phyloP scores from a whole-genome alignment of 2,888 invertebrate species.

The Drosophila falleni region DNA sequence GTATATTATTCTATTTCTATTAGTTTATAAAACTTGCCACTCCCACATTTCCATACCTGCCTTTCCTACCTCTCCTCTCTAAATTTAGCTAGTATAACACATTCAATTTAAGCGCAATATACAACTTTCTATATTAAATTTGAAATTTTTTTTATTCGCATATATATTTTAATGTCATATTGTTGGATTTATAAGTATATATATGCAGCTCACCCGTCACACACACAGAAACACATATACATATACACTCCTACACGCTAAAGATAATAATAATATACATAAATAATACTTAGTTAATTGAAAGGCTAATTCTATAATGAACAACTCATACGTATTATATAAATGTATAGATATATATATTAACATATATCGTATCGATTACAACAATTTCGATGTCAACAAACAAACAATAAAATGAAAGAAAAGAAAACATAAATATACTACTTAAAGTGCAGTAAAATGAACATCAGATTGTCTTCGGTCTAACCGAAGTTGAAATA shows the following conservation, averaged over 20 bases:
- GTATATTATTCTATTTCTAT: slow-evolving; percentile 23
- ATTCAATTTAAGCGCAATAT: slow-evolving; percentile 7
- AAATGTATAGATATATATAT: slow-evolving; percentile 30
- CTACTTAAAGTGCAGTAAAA: slow-evolving; percentile 14
- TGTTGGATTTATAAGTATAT: slow-evolving; percentile 19
- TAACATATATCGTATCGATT: slow-evolving; percentile 47
- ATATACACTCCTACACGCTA: slow-evolving; percentile 35
- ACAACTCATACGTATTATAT: slow-evolving; percentile 60
- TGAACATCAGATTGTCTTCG: slow-evolving; percentile 24
- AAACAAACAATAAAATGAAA: slow-evolving; percentile 26
- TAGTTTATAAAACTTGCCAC: slow-evolving; percentile 16
- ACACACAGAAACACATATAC: background rate
- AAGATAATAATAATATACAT: slow-evolving; percentile 26
- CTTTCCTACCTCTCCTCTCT: background rate
- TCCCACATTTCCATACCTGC: background rate
- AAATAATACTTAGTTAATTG: slow-evolving; percentile 52
- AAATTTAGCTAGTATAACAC: slow-evolving; percentile 30
- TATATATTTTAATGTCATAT: slow-evolving; percentile 22
- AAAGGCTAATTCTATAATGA: slow-evolving; percentile 59
- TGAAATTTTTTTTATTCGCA: slow-evolving; percentile 15
- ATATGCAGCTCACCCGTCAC: background rate
- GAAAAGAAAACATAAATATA: slow-evolving; percentile 9
- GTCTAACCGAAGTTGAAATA: slow-evolving; percentile 35
- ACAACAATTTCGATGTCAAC: slow-evolving; percentile 39
- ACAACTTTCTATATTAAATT: slow-evolving; percentile 23